Evolutionary conservation across 1,140 invertebrate genomes (phyloP), one percentile per base, ranked within the genome.

Genomic region (Nixonia krombeini): DNA sequence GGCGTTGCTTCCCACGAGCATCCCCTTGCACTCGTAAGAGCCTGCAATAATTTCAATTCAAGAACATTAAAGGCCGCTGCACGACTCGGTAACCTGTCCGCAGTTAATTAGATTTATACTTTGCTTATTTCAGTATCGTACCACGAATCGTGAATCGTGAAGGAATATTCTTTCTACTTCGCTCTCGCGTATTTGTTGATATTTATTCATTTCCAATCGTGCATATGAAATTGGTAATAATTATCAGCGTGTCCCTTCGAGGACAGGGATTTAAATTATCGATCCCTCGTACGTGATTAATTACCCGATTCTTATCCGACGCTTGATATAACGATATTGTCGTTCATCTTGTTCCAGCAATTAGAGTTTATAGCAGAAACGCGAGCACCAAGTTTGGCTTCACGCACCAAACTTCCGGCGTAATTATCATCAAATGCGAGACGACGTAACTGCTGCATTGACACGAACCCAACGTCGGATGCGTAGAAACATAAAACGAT

Each of bases 1-100:
- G 4, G 93, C 94, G 85, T 97, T 98, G 74, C 95, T 96, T 4
- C 96, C 96, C 7, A 92, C 91, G 23, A 97, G 85, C 50, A 90
- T 89, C 28, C 93, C 93, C 83, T 89, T 91, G 51, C 87, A 88
- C 69, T 95, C 92, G 50, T 88, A 87, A 37, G 85, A 80, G 75
- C 89, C 92, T 92, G 77, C n/a, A 85, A 85, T 72, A 50, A 78
- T 71, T 64, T 65, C 45, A 46, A 73, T 65, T 57, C 42, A 44
- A 61, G 23, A 65, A 57, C 57, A 67, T 72, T 68, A 67, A 72
- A 62, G 28, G 38, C 51, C 55, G 23, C 35, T 56, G 58, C 49
- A 70, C 65, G 61, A 58, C 56, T 63, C 52, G 51, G 62, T 62
- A 57, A 66, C 57, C 64, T 55, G 51, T 49, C 55, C 46, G 41